Evolutionary conservation across 2,797 vertebrate species (phyloP), one percentile per base, ranked within the genome.

Genomic region (Pseudopleuronectes americanus): DNA sequence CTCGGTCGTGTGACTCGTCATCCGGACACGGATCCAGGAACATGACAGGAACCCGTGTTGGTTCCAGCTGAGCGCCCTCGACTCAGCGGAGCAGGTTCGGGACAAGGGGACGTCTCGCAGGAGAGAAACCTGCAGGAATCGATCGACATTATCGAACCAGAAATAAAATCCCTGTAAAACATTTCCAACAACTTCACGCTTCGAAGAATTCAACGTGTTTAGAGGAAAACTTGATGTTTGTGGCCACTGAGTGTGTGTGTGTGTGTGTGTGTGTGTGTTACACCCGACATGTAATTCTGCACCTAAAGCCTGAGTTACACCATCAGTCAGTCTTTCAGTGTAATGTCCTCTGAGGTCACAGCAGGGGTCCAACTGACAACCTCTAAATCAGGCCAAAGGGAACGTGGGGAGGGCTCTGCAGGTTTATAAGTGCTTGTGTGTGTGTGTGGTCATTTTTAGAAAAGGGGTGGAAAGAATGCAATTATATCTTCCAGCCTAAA

Each of bases 361-460:
- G 51, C 31, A 23, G 24, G 4, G 54, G 59, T 74, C 81, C 68
- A 58, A 47, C 36, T 24, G 43, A 36, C 43, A 36, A 36, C 33
- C 10, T 36, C 33, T 19, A 54, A 62, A 81, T 64, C 36, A 53
- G 62, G 73, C 72, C 52, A 14, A 23, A 33, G 65, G 26, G 23
- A 41, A 12, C 1, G 8, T 6, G 24, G 24, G 43, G 3, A 45
- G 43, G 5, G 43, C 16, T 19, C 19, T 8, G 36, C 12, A 38
- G 16, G 4, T 63, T 24, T 31, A 49, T 48, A 19, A 64, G 60
- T 56, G 71, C 55, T 31, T 33, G 49, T 71, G 68, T 61, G 73
- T 66, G 63, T 3, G 56, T 54, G 31, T n/a, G 31, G 31, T 76
- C 43, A 7, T 73, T 77, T 66, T 74, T 74, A 60, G n/a, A 71